Evolutionary conservation across 2,113 vertebrate species (phyloP).

Genomic region (Eleginops maclovinus): DNA sequence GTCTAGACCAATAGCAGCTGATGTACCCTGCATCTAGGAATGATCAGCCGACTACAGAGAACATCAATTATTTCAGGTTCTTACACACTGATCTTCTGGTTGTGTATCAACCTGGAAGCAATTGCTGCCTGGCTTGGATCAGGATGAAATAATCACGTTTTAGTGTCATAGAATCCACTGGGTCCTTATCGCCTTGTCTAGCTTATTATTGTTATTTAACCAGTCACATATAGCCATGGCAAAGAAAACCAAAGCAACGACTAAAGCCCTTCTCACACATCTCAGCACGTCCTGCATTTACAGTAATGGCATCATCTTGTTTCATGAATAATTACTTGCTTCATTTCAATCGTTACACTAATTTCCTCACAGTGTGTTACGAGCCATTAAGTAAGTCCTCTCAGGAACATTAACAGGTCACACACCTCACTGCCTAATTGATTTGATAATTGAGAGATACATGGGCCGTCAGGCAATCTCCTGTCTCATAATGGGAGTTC

Average conservation of each 20-base stretch:
- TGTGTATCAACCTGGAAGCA: neutral
- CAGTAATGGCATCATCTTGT: neutral
- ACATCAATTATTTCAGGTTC: too few relatives aligned
- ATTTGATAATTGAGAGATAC: constrained; percentile 48
- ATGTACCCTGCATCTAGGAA: too few relatives aligned
- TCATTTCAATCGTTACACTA: neutral
- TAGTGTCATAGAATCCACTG: neutral
- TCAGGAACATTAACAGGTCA: constrained; percentile 43
- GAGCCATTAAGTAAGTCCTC: constrained; percentile 32
- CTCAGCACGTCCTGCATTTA: neutral
- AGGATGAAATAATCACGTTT: too few relatives aligned
- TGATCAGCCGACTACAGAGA: too few relatives aligned
- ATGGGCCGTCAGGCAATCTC: constrained; percentile 16
- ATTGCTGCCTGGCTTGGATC: too few relatives aligned
- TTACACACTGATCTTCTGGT: too few relatives aligned
- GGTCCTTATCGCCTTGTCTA: rapidly evolving
- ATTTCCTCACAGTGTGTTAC: neutral
- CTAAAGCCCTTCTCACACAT: neutral
- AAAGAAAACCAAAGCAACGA: neutral
- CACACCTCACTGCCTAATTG: constrained; percentile 35
- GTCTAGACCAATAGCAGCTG: too few relatives aligned
- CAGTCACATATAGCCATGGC: neutral
- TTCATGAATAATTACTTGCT: constrained; percentile 21
- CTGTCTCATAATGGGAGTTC: constrained; percentile 18
- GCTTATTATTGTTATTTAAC: neutral